These are phyloP conservation scores for Drosophila percnosoma DNA, from an alignment of 2,888 invertebrate species.

Conservation along the genomic window DNA sequence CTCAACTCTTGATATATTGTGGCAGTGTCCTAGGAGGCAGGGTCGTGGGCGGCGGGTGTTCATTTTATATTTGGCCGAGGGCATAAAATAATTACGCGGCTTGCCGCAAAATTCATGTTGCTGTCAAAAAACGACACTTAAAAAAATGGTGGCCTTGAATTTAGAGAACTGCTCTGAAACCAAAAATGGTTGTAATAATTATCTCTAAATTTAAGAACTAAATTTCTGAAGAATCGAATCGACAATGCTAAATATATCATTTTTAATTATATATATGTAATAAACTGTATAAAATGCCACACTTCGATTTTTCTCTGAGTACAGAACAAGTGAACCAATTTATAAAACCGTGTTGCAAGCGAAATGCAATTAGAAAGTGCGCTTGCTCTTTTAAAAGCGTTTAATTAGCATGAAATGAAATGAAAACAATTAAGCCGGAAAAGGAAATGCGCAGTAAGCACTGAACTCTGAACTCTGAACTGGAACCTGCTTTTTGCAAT, in stretches of 20 bases:
- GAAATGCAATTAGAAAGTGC: constrained; percentile 58
- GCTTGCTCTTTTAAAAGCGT: constrained; percentile 45
- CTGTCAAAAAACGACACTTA: constrained; percentile 48
- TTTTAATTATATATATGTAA: background rate
- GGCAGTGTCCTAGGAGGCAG: constrained; percentile 30
- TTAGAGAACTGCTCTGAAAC: background rate
- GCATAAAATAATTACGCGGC: constrained; percentile 81
- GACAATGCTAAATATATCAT: background rate
- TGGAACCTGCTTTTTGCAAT: constrained; percentile 12
- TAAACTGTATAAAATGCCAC: background rate
- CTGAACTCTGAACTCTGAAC: constrained; percentile 30
- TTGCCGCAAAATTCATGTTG: constrained; percentile 76
- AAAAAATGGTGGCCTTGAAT: constrained; percentile 1
- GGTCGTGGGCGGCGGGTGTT: constrained; percentile 11
- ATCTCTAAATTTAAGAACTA: background rate
- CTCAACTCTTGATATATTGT: constrained; percentile 75
- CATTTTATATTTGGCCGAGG: constrained; percentile 61
- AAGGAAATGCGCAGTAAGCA: constrained; percentile 47
- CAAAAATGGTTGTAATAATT: background rate
- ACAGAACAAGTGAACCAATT: constrained; percentile 27
- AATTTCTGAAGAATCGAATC: background rate
- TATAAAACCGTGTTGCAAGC: constrained; percentile 33
- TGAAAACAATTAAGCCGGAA: constrained; percentile 66
- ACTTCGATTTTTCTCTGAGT: background rate
- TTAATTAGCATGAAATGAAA: constrained; percentile 60